Conservation (phyloP, 2,888 invertebrate species). For the Sinhomidia bicolor region DNA sequence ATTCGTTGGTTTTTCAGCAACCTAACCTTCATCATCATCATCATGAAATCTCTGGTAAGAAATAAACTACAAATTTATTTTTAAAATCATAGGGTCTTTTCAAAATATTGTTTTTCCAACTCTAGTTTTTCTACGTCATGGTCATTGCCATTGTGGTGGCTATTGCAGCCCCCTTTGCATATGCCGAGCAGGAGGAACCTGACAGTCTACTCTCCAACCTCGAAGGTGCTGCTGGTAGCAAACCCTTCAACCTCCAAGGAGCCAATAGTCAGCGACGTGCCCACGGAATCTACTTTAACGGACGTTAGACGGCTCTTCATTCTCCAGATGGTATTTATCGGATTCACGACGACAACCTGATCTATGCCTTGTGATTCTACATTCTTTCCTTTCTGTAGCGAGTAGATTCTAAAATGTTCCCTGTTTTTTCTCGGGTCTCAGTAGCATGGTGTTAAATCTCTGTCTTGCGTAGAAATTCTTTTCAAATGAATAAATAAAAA, state of each 20-base stretch:
- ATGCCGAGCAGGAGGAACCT: slow-evolving; percentile 73
- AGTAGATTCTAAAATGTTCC: neutral
- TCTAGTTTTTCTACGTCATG: slow-evolving; percentile 75
- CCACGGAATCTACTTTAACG: slow-evolving; percentile 79
- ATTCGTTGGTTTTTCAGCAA: slow-evolving; percentile 1
- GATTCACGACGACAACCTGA: neutral
- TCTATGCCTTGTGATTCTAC: neutral
- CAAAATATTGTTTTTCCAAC: neutral
- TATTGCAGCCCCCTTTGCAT: slow-evolving; percentile 72
- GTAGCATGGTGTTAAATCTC: slow-evolving; percentile 7
- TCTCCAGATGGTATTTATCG: neutral
- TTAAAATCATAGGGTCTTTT: neutral
- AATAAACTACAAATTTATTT: neutral
- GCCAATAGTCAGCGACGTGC: slow-evolving; percentile 74
- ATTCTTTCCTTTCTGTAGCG: neutral
- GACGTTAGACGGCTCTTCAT: slow-evolving; percentile 63
- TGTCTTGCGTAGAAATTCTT: slow-evolving; percentile 41
- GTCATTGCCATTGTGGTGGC: slow-evolving; percentile 75
- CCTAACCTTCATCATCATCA: slow-evolving; percentile 43
- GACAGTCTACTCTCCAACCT: slow-evolving; percentile 75
- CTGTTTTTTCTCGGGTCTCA: neutral
- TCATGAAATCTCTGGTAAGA: slow-evolving; percentile 76
- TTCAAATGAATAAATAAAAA: slow-evolving; percentile 50
- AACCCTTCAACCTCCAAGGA: slow-evolving; percentile 78
- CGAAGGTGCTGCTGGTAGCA: slow-evolving; percentile 72